phyloP scores from a whole-genome alignment of 2,888 invertebrate species.

The Chouioia cunea region DNA sequence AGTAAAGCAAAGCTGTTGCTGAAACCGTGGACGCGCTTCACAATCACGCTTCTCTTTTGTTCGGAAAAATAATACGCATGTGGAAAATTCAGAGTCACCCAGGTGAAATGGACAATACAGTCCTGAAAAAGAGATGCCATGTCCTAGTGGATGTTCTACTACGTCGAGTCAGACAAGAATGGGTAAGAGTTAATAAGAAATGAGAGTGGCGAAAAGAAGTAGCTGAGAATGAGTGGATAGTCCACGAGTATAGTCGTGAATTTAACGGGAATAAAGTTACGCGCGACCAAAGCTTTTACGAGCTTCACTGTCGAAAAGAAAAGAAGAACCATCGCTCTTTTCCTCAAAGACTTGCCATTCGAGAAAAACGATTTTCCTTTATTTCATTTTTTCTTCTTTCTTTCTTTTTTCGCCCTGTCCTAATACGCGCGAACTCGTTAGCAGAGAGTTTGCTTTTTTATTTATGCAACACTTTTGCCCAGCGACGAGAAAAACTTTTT shows the following conservation, averaged over 20 bases:
- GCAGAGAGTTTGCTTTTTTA: constrained; percentile 1
- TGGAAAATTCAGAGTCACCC: neutral
- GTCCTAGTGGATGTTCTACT: no score
- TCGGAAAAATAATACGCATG: neutral
- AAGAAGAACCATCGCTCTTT: neutral
- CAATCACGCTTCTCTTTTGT: constrained; percentile 17
- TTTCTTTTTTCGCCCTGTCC: constrained; percentile 1
- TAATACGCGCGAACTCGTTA: constrained; percentile 22
- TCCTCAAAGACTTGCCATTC: neutral
- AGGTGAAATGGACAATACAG: constrained; percentile 1
- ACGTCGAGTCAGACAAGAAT: no score
- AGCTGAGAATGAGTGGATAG: no score
- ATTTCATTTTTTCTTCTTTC: neutral
- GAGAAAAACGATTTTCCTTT: neutral
- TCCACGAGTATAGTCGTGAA: constrained; percentile 8
- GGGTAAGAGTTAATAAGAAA: constrained; percentile 20
- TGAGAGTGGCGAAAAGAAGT: neutral
- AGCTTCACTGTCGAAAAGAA: constrained; percentile 21
- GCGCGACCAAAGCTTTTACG: constrained; percentile 25
- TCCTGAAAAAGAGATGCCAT: neutral
- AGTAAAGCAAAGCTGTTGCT: neutral
- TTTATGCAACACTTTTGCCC: neutral
- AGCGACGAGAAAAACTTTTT: constrained; percentile 9
- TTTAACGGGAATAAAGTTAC: constrained; percentile 42
- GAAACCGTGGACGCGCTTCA: neutral